Evolutionary conservation across 2,888 invertebrate species (phyloP), one percentile per base, ranked within the genome.

Genomic region (Drosophila nr. perissopoda): DNA sequence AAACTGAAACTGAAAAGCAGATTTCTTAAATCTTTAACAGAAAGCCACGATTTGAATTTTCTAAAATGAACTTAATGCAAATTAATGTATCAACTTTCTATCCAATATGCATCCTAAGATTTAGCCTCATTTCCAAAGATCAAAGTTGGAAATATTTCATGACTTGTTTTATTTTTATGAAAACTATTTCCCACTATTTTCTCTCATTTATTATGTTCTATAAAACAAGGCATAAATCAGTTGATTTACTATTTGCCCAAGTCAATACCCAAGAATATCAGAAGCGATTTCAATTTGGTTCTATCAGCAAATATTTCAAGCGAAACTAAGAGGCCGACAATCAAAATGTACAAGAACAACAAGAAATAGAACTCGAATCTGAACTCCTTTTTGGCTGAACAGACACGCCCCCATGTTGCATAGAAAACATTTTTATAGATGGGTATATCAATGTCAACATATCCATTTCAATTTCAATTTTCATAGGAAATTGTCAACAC

Each of bases 401-500:
- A 25, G 71, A 25, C 56, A 80, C 81, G 60, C 81, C 77, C 65
- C 40, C 27, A 38, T 27, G 54, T 27, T n/a, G 49, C 42, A 34
- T 42, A 31, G 38, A 53, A 60, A 52, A 34, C 59, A 63, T 66
- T 78, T 68, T 74, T 62, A 54, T 63, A 68, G 76, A 48, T 46
- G 71, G 59, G 53, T 56, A 85, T 85, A 84, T 81, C 80, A 75
- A 82, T 80, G 80, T 79, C 82, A 82, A 71, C 80, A 76, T 88
- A 89, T 89, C 85, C 73, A 81, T 87, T 86, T 88, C 83, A 66
- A 36, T 53, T 49, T 67, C 51, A 49, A 75, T 59, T 75, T 88
- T 88, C 85, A 75, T 69, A 38, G 85, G 87, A 85, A 85, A 86
- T 69, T 85, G 85, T 79, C 72, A 87, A 74, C 67, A 74, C 61